Base-by-base conservation (phyloP, 2,797 vertebrate species). In the Luscinia megarhynchos region DNA sequence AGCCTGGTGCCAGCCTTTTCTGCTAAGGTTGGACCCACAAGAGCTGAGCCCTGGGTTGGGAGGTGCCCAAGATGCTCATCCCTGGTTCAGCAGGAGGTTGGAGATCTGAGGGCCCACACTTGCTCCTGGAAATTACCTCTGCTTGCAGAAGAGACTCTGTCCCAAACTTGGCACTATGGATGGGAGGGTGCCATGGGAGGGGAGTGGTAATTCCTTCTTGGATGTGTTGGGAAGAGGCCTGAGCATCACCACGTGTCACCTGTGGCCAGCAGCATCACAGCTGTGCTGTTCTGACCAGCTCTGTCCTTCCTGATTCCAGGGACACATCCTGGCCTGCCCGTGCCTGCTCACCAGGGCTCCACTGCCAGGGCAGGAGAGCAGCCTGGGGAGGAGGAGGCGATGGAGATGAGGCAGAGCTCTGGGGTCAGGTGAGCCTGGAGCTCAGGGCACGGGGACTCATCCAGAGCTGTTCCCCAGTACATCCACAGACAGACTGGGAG, bases 321-420 rank as follows among this genome's bases (percentile, higher is more conserved):
- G 77, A 59, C 17, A 2, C 0, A 2, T 21, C 45, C 46, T 21
- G 3, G 20, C 24, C n/a, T 18, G n/a, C 20, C n/a, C 0, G 0
- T 22, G n/a, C 20, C 85, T 15, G 2, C 29, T 15, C 6, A 1
- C 11, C 30, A 8, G 21, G 8, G 6, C 2, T n/a, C 38, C 51
- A 2, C 7, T 14, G 11, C 29, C 26, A 21, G 3, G 76, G 68
- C 61, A 46, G 61, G 21, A 14, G 40, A 40, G 45, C 59, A 46
- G 76, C n/a, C 23, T 45, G 2, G 38, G 23, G 11, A 7, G 4
- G 45, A 72, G 57, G 53, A 24, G 38, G 12, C 0, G 0, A 4
- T 4, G 50, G 43, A 72, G 51, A 45, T 0, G 4, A 30, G 15
- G 51, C 38, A 14, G 36, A 38, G 27, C 38, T 27, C 51, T 57